phyloP scores from a whole-genome alignment of 2,888 invertebrate genomes.

The Dicranocentrus wangi region DNA sequence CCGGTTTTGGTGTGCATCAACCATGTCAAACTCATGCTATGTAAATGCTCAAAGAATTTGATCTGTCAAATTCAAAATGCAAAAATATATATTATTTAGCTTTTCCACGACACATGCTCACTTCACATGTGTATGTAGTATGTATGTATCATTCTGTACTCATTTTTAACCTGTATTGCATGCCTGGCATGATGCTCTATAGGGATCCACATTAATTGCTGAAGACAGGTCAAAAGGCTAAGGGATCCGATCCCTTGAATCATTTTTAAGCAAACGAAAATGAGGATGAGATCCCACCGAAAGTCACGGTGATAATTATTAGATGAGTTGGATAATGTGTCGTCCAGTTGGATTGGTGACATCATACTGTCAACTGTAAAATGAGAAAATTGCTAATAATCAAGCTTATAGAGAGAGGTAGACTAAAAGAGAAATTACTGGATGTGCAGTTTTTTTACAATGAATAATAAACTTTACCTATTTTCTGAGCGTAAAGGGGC shows the following conservation, averaged over 20 bases:
- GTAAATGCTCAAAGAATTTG: conserved; percentile 76
- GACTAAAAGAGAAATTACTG: too few species aligned
- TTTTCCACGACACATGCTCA: too few species aligned
- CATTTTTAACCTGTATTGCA: conserved; percentile 75
- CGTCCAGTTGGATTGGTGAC: too few species aligned
- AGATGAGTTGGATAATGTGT: not conserved
- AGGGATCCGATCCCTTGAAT: conserved; percentile 76
- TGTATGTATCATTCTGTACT: not conserved
- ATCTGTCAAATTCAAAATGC: too few species aligned
- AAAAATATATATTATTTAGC: too few species aligned
- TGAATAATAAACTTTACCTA: conserved; percentile 75
- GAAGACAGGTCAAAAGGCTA: conserved; percentile 74
- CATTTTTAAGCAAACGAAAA: conserved; percentile 76
- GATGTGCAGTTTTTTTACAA: too few species aligned
- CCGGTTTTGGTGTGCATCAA: conserved; percentile 78
- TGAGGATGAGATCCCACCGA: conserved; percentile 77
- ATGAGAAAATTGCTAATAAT: not conserved
- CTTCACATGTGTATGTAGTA: not conserved
- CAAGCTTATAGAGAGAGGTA: too few species aligned
- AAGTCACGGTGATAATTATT: conserved; percentile 68
- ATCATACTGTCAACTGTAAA: conserved; percentile 43
- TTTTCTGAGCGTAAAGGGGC: conserved; percentile 78
- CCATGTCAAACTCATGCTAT: conserved; percentile 77
- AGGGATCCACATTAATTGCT: conserved; percentile 75
- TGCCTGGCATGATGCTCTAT: conserved; percentile 78